A percentile compares a stretch with the other conserved stretches of the same genome.
These are phyloP conservation scores for Andrena chrysosceles DNA, from an alignment of 2,888 invertebrate genomes.

Conservation along the genomic window DNA sequence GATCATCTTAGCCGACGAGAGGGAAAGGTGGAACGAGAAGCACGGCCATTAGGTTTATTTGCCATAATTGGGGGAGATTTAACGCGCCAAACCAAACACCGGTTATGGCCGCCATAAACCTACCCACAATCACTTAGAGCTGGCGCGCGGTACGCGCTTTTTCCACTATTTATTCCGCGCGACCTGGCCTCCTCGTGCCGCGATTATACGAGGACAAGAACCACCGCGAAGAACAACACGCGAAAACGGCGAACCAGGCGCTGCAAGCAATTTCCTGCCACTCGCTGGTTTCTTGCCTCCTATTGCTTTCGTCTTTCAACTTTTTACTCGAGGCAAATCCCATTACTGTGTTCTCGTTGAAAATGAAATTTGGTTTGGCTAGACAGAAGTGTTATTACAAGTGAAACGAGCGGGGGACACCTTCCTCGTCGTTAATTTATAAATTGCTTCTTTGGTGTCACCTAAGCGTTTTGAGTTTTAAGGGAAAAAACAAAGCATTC, in stretches of 20 bases:
- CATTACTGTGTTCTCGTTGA: slow-evolving; percentile 6
- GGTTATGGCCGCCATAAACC: slow-evolving; percentile 83
- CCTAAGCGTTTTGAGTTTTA: no score
- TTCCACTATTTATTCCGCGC: slow-evolving; percentile 75
- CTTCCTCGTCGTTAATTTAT: background rate
- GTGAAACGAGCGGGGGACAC: background rate
- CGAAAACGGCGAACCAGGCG: slow-evolving; percentile 30
- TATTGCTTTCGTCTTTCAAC: slow-evolving; percentile 13
- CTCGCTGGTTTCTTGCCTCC: slow-evolving; percentile 5
- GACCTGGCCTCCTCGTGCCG: slow-evolving; percentile 48
- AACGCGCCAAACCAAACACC: slow-evolving; percentile 83
- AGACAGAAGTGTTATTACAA: background rate
- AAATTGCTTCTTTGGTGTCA: background rate
- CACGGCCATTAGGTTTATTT: slow-evolving; percentile 80
- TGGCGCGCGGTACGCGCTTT: slow-evolving; percentile 72
- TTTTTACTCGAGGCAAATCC: slow-evolving; percentile 7
- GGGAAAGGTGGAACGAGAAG: slow-evolving; percentile 53
- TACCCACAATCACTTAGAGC: slow-evolving; percentile 83
- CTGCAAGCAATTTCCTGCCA: slow-evolving; percentile 35
- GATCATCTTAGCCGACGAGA: slow-evolving; percentile 1
- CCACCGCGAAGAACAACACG: slow-evolving; percentile 15
- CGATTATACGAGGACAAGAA: slow-evolving; percentile 43
- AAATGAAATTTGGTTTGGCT: background rate
- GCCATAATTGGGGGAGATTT: slow-evolving; percentile 82
- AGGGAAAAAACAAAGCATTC: no score